phyloP scores from a whole-genome alignment of 2,797 vertebrate genomes.

The Coracias cyanogaster region DNA sequence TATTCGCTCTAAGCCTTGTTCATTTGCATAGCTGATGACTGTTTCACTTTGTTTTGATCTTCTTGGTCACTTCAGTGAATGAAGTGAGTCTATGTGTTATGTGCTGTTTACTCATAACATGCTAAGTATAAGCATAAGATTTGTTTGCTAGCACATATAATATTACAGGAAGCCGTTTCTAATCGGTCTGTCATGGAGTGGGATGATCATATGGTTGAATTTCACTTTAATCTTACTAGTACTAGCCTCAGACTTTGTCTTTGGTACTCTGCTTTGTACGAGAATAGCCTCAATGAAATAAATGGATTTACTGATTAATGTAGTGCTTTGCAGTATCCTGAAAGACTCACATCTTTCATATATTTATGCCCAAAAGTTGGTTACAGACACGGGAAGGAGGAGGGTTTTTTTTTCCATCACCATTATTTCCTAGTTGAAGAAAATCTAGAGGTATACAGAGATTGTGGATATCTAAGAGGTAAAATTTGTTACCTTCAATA shows the following conservation, averaged over 20 bases:
- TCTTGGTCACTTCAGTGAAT: conserved; percentile 10
- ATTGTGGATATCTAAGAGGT: not conserved
- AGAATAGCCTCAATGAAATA: not conserved
- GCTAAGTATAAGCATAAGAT: not conserved
- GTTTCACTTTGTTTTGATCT: not conserved
- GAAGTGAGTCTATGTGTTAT: not conserved
- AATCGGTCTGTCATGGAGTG: not conserved
- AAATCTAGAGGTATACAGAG: not conserved
- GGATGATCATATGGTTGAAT: not conserved
- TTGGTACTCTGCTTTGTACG: not conserved
- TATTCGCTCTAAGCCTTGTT: not conserved
- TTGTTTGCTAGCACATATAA: not conserved
- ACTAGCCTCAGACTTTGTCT: not conserved
- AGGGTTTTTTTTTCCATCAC: not conserved
- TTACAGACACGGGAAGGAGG: not conserved
- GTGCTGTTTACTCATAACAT: not conserved
- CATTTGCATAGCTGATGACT: not conserved
- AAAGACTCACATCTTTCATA: not conserved
- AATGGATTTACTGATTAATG: fast-evolving
- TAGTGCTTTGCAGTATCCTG: not conserved
- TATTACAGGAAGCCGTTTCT: not conserved
- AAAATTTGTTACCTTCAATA: not conserved
- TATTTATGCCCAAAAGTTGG: not conserved
- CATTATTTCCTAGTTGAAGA: not conserved
- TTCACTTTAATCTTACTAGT: not conserved